These are phyloP conservation scores for Coelogynopora nodosa DNA, from an alignment of 2,888 invertebrate genomes.

Conservation along the genomic window DNA sequence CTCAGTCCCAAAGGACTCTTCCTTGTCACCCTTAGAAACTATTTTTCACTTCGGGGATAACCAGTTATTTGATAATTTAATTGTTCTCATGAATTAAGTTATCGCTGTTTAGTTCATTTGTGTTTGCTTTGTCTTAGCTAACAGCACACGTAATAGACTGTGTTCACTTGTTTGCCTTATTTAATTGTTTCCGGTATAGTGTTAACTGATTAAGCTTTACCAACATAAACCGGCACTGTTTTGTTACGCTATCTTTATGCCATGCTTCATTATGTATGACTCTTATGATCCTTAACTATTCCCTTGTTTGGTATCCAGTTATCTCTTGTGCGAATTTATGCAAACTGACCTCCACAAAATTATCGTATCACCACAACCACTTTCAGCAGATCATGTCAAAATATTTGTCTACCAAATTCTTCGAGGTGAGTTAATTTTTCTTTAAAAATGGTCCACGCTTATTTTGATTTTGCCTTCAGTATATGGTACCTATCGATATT, in stretches of 20 bases:
- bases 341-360: slow-evolving; percentile 99
- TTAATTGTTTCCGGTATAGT: too few relatives aligned
- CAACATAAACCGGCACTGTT: too few relatives aligned
- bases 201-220: too few relatives aligned
- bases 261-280: too few relatives aligned
- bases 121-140: too few relatives aligned
- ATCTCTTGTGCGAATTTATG: slow-evolving; percentile 97
- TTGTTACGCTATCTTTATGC: too few relatives aligned
- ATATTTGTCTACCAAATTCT: slow-evolving; percentile 99
- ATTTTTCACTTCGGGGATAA: not conserved
- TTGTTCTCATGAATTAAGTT: not conserved
- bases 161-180: too few relatives aligned
- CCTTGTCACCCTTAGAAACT: not conserved
- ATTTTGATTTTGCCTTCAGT: not conserved
- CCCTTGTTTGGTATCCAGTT: slow-evolving; percentile 67
- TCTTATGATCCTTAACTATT: not conserved
- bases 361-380: slow-evolving; percentile 97
- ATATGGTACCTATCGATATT: too few relatives aligned
- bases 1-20: not conserved
- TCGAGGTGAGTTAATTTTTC: slow-evolving; percentile 71
- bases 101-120: too few relatives aligned
- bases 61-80: not conserved
- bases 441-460: not conserved
- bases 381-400: slow-evolving; percentile 98
- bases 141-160: too few relatives aligned